Percentiles rank a stretch among this genome's conserved stretches.
Evolutionary conservation across 1,140 invertebrate genomes (phyloP).

Genomic region (Pemphigus obesinymphae): DNA sequence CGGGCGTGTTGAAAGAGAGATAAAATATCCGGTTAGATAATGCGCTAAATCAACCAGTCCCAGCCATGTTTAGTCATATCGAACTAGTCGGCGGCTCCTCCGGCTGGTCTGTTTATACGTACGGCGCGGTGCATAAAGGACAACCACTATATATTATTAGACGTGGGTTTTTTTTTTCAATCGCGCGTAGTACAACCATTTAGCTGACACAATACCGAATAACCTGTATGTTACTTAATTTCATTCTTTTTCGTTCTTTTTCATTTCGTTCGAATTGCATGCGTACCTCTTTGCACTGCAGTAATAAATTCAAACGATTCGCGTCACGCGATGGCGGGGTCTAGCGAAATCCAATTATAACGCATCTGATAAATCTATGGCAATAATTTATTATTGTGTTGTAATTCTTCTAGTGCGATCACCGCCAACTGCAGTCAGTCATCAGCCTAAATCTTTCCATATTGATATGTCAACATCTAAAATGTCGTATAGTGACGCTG

Average conservation of each 20-base stretch:
- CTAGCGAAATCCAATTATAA: not conserved
- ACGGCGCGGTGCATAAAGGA: not conserved
- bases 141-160: not conserved
- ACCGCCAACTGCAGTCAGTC: no score
- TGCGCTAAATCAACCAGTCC: conserved; percentile 38
- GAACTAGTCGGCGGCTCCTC: conserved; percentile 23
- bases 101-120: not conserved
- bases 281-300: not conserved
- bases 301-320: not conserved
- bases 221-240: conserved; percentile 10
- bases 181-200: not conserved
- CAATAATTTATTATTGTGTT: not conserved
- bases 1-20: not conserved
- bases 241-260: not conserved
- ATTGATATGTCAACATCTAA: not conserved
- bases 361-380: not conserved
- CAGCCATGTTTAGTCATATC: conserved; percentile 35
- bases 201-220: not conserved
- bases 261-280: no score
- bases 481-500: not conserved
- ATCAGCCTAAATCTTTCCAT: not conserved
- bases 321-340: no score
- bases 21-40: conserved; percentile 38
- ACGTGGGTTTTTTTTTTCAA: conserved; percentile 23
- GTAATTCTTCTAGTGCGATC: not conserved